A percentile compares a stretch with the other conserved stretches of the same genome.
phyloP scores from a whole-genome alignment of 2,797 vertebrate genomes.

The Bufotes viridis region DNA sequence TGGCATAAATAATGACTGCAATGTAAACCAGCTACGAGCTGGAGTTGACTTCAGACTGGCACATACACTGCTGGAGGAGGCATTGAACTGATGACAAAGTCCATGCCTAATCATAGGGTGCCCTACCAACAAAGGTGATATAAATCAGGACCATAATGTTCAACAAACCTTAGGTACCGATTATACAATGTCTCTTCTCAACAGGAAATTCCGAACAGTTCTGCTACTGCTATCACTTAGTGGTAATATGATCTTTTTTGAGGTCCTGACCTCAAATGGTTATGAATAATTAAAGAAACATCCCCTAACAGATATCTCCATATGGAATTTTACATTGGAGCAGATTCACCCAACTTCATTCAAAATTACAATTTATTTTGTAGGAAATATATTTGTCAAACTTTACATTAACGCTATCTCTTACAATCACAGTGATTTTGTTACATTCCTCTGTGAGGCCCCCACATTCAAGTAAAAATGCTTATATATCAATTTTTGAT shows the following conservation, averaged over 20 bases:
- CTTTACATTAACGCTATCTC: too few species aligned
- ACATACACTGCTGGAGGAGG: too few species aligned
- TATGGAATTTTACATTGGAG: background rate
- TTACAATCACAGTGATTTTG: too few species aligned
- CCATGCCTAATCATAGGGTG: too few species aligned
- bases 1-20: too few species aligned
- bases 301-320: background rate
- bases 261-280: background rate
- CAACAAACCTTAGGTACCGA: background rate
- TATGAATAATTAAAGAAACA: background rate
- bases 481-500: background rate
- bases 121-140: too few species aligned
- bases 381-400: too few species aligned
- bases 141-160: background rate
- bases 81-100: too few species aligned
- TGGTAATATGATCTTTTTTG: background rate
- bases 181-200: background rate
- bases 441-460: too few species aligned
- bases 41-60: too few species aligned
- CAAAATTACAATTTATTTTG: background rate
- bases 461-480: background rate
- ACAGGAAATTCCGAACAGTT: background rate
- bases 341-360: background rate
- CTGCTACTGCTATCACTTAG: background rate
- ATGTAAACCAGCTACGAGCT: too few species aligned